Conservation (phyloP, 2,888 invertebrate genomes). For the Anthrax anthrax region DNA sequence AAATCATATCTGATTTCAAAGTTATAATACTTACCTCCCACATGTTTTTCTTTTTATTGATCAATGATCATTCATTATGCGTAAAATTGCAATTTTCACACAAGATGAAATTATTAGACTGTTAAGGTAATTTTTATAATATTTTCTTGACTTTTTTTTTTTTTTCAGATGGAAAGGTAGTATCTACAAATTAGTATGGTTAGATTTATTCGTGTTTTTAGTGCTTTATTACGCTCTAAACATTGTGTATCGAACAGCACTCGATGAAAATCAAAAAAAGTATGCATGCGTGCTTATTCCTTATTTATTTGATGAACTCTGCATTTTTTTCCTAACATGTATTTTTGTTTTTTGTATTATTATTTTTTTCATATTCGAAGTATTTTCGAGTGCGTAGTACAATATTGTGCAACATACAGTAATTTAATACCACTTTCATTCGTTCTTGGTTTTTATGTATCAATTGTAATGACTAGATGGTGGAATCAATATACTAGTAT, state of each 20-base stretch:
- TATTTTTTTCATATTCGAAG: constrained; percentile 21
- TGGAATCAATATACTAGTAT: constrained; percentile 74
- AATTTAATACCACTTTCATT: constrained; percentile 84
- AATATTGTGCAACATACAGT: constrained; percentile 74
- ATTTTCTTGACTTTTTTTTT: too few species aligned
- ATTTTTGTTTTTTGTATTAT: not conserved
- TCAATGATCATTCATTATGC: too few species aligned
- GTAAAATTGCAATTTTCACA: too few species aligned
- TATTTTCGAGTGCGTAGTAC: constrained; percentile 65
- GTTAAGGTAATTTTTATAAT: too few species aligned
- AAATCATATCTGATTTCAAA: too few species aligned
- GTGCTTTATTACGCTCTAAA: constrained; percentile 65
- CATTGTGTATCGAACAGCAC: constrained; percentile 55
- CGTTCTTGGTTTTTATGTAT: constrained; percentile 87
- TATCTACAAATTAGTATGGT: constrained; percentile 88
- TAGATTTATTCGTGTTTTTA: constrained; percentile 69
- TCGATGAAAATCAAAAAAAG: constrained; percentile 55
- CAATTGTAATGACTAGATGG: constrained; percentile 86
- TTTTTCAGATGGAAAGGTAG: constrained; percentile 81
- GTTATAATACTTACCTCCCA: too few species aligned
- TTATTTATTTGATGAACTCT: not conserved
- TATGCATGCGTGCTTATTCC: constrained; percentile 25
- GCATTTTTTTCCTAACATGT: not conserved
- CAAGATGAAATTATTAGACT: too few species aligned
- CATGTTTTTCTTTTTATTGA: too few species aligned